Evolutionary conservation across 2,113 vertebrate species (phyloP).

Genomic region (Thunnus maccoyii): DNA sequence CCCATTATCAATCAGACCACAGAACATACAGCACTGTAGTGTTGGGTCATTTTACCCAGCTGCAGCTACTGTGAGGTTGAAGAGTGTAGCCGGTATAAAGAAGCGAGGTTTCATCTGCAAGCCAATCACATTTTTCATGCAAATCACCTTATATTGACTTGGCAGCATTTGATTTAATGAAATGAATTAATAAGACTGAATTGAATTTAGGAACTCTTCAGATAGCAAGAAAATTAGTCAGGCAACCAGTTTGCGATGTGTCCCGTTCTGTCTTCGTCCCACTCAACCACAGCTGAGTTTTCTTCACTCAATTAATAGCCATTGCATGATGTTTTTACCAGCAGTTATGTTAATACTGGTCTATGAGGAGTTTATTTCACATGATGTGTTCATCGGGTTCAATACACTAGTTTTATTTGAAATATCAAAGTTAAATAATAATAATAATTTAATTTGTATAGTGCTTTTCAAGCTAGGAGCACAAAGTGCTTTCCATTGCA

Average conservation of each 20-base stretch:
- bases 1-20: slow-evolving; percentile 38
- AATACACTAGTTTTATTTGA: neutral
- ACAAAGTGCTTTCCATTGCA: too few relatives aligned
- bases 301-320: slow-evolving; percentile 13
- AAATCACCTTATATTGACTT: slow-evolving; percentile 54
- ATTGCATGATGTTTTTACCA: slow-evolving; percentile 2
- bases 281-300: neutral
- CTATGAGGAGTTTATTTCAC: slow-evolving; percentile 17
- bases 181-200: slow-evolving; percentile 71
- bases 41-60: slow-evolving; percentile 22
- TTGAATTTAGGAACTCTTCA: slow-evolving; percentile 60
- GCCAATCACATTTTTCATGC: slow-evolving; percentile 65
- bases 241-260: slow-evolving; percentile 47
- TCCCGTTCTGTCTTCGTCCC: slow-evolving; percentile 23
- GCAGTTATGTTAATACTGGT: slow-evolving; percentile 5
- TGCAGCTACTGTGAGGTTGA: neutral
- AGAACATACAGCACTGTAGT: slow-evolving; percentile 5
- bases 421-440: neutral
- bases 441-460: neutral
- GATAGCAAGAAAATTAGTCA: slow-evolving; percentile 47
- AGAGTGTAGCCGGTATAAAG: slow-evolving; percentile 49
- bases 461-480: too few relatives aligned
- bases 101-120: slow-evolving; percentile 57
- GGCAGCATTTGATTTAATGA: slow-evolving; percentile 73
- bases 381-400: neutral